Percentiles rank a stretch among this genome's conserved stretches.
Evolutionary conservation across 2,888 invertebrate genomes (phyloP).

Genomic region (Vanessa cardui): DNA sequence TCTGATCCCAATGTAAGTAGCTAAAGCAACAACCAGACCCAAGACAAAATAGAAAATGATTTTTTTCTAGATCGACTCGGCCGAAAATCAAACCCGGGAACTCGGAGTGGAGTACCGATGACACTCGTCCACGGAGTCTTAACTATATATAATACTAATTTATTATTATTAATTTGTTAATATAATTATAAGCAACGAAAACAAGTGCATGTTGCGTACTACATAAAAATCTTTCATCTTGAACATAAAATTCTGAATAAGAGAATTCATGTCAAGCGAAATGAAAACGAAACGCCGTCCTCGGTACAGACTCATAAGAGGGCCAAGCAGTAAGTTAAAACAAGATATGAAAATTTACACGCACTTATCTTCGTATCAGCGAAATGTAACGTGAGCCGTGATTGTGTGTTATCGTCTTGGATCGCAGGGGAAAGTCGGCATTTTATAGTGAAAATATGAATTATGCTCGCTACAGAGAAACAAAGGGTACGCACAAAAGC

Average conservation of each 20-base stretch:
- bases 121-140: no score
- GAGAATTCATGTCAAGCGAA: constrained; percentile 24
- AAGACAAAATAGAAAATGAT: no score
- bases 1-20: no score
- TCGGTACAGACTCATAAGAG: constrained; percentile 5
- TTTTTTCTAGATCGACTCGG: no score
- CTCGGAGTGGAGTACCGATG: no score
- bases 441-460: constrained; percentile 27
- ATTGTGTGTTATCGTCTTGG: constrained; percentile 24
- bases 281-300: constrained; percentile 14
- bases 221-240: no score
- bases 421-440: constrained; percentile 20
- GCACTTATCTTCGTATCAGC: constrained; percentile 24
- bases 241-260: constrained; percentile 5
- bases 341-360: constrained; percentile 20
- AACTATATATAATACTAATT: no score
- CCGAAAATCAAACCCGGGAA: no score
- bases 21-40: no score
- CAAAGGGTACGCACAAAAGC: constrained; percentile 35
- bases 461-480: constrained; percentile 35
- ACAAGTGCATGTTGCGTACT: no score
- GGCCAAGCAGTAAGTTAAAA: background rate
- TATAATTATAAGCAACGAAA: background rate
- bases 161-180: no score
- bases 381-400: constrained; percentile 20